Evolutionary conservation across 2,113 vertebrate genomes (phyloP), one percentile per base, ranked within the genome.

Genomic region (Pampusana beccarii): DNA sequence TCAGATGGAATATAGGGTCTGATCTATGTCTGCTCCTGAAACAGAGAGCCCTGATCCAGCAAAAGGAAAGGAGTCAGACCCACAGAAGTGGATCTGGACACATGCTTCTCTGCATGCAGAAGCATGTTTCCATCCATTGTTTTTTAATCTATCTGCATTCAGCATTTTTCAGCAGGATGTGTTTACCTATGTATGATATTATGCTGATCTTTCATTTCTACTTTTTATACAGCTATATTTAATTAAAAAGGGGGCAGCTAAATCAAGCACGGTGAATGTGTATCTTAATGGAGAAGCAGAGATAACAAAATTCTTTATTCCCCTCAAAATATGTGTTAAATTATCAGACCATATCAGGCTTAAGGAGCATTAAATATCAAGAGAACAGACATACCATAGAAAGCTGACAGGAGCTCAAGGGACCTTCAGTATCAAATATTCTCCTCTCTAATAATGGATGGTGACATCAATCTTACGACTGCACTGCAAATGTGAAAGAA

Each of bases 361-460:
- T 97, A 94, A 93, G 96, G 93, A 79, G 97, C 90, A 75, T 91
- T 95, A 95, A 96, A 96, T 97, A 94, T 96, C 97, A 97, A 75
- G 93, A 97, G 90, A 98, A 90, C 92, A 98, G 70, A 86, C 82
- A 90, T 91, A 92, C 93, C 88, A 95, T 14, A 97, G 96, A 97
- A 97, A 96, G 80, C 81, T 97, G 96, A 94, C 85, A 93, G 92
- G 89, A 95, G 78, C 86, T 93, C 84, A 5, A 9, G 92, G 94
- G 98, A 96, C 75, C 67, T 97, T 97, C 93, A 95, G 78, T 96
- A 97, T 96, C 97, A 97, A 97, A 97, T 60, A 70, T 90, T 97
- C 84, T 97, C 48, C 73, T 94, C 90, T 97, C 69, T 94, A 97
- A 95, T 96, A 97, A 97, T 93, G 67, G 92, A 65, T 20, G 17